phyloP scores from a whole-genome alignment of 1,140 invertebrate genomes.

The Euschistus heros region DNA sequence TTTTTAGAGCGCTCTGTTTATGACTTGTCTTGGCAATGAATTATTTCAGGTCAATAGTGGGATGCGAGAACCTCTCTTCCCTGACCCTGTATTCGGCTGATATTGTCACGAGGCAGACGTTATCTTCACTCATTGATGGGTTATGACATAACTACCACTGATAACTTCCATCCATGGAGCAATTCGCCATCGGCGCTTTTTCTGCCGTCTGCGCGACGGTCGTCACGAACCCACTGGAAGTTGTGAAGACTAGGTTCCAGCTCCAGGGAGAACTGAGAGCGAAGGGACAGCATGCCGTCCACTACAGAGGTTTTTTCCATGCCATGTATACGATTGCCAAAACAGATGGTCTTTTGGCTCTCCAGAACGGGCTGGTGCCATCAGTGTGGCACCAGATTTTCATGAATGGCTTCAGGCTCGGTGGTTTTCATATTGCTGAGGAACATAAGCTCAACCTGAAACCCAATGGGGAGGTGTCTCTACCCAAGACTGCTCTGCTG shows the following conservation, averaged over 20 bases:
- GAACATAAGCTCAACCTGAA: constrained; percentile 17
- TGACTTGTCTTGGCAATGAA: no score
- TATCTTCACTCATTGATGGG: no score
- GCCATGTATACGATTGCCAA: constrained; percentile 50
- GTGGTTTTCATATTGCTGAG: constrained; percentile 48
- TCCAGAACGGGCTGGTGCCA: constrained; percentile 70
- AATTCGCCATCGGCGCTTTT: constrained; percentile 48
- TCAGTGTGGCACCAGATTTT: constrained; percentile 61
- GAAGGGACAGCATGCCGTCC: constrained; percentile 46
- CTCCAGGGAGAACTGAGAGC: constrained; percentile 74
- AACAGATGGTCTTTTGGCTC: constrained; percentile 52
- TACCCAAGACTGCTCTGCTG: constrained; percentile 18
- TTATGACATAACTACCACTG: no score
- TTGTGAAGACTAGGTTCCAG: constrained; percentile 80
- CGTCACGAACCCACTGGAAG: constrained; percentile 65
- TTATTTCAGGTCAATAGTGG: no score
- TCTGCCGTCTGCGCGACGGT: constrained; percentile 50
- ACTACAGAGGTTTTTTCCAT: constrained; percentile 52
- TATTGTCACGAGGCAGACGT: no score
- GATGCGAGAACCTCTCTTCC: no score
- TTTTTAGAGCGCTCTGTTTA: no score
- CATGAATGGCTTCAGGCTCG: constrained; percentile 59
- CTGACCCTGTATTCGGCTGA: no score
- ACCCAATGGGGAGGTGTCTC: constrained; percentile 20
- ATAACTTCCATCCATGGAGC: constrained; percentile 18